Conservation (phyloP, 2,797 vertebrate genomes). For the Hoplostethus mediterraneus region DNA sequence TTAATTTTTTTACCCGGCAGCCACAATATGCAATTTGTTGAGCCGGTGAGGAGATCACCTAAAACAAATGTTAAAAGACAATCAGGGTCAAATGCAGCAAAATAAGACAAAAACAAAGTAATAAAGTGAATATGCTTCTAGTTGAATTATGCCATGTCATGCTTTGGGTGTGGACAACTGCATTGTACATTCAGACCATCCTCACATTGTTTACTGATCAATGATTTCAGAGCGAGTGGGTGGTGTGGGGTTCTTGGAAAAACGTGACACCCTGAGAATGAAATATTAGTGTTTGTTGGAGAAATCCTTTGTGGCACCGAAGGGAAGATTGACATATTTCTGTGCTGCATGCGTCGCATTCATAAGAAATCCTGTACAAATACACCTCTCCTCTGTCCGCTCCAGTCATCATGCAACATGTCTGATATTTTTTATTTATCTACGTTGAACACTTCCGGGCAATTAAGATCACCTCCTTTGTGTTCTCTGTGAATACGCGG, state of each 20-base stretch:
- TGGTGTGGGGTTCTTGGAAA: background rate
- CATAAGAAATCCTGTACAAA: background rate
- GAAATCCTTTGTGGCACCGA: background rate
- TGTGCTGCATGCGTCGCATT: background rate
- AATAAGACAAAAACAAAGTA: background rate
- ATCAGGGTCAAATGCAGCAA: constrained; percentile 2
- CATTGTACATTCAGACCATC: background rate
- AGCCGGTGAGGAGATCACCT: background rate
- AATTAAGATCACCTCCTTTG: constrained; percentile 50
- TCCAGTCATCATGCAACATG: constrained; percentile 24
- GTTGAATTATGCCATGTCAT: background rate
- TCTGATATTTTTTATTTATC: constrained; percentile 46
- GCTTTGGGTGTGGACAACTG: background rate
- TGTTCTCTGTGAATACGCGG: constrained; percentile 44
- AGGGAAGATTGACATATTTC: background rate
- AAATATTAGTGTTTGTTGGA: background rate
- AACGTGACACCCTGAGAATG: background rate
- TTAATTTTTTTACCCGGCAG: too few species aligned
- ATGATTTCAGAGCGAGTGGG: background rate
- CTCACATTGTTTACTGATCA: constrained; percentile 2
- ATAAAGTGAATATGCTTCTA: constrained; percentile 8
- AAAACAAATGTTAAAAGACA: background rate
- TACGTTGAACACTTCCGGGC: constrained; percentile 36
- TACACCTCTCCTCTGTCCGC: constrained; percentile 25
- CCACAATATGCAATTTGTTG: background rate